Evolutionary conservation across 2,113 vertebrate genomes (phyloP).

Genomic region (Dromiciops gliroides): DNA sequence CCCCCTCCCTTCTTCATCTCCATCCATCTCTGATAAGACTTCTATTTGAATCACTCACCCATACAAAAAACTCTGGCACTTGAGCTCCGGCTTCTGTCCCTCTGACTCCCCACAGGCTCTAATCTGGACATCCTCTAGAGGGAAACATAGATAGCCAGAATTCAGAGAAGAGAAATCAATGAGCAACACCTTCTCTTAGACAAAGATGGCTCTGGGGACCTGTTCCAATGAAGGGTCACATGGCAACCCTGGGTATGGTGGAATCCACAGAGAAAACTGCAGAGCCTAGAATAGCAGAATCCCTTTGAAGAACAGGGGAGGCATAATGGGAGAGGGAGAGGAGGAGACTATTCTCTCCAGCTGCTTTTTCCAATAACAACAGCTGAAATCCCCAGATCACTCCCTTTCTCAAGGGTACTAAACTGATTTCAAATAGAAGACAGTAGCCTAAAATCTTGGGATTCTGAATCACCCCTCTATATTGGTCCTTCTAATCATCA

Average conservation of each 20-base stretch:
- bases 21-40: neutral
- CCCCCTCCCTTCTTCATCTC: neutral
- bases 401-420: neutral
- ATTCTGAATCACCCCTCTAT: neutral
- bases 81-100: neutral
- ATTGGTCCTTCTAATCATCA: neutral
- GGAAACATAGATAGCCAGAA: neutral
- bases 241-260: neutral
- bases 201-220: neutral
- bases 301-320: neutral
- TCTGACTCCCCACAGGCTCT: neutral
- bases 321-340: neutral
- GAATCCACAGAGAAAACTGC: neutral
- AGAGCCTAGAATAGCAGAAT: neutral
- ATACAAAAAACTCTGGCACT: neutral
- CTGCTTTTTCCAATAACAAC: neutral
- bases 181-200: neutral
- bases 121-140: neutral
- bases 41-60: neutral
- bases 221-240: neutral
- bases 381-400: neutral
- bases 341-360: neutral
- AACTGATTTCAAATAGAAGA: neutral
- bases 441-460: neutral
- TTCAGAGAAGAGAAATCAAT: neutral